Evolutionary conservation across 2,888 invertebrate genomes (phyloP).

Genomic region (Lithophane leautieri): DNA sequence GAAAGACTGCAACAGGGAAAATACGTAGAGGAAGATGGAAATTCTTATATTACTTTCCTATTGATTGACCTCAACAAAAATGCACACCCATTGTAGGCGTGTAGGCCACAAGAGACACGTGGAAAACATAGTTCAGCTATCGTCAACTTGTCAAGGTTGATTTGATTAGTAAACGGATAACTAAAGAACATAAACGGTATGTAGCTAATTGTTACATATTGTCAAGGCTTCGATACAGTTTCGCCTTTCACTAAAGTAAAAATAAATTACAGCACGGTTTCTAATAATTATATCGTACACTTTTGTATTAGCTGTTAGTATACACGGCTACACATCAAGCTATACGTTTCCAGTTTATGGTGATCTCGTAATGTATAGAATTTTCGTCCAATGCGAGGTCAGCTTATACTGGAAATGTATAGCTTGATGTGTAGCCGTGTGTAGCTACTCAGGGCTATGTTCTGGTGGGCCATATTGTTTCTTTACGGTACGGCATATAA

Average conservation of each 20-base stretch:
- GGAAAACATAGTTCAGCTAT: conserved; percentile 14
- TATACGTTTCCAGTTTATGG: too few species aligned
- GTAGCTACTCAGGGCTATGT: too few species aligned
- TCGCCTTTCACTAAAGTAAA: conserved; percentile 53
- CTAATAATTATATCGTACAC: neutral
- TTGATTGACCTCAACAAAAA: neutral
- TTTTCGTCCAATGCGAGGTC: too few species aligned
- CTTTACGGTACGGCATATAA: too few species aligned
- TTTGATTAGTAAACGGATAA: conserved; percentile 31
- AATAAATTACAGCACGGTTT: conserved; percentile 1
- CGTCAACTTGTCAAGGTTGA: conserved; percentile 20
- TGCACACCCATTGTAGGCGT: neutral
- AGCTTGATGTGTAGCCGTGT: too few species aligned
- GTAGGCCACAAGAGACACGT: neutral
- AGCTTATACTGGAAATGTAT: too few species aligned
- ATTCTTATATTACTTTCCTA: too few species aligned
- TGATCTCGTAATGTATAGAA: too few species aligned
- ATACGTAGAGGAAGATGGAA: neutral
- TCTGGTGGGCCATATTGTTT: too few species aligned
- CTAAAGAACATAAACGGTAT: conserved; percentile 1
- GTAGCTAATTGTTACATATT: conserved; percentile 38
- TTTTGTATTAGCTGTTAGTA: too few species aligned
- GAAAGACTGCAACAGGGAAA: neutral
- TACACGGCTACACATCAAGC: too few species aligned
- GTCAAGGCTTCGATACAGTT: conserved; percentile 50